A percentile compares a stretch with the other conserved stretches of the same genome.
Evolutionary conservation across 2,888 invertebrate genomes (phyloP).

Genomic region (Drosophila phalerata): DNA sequence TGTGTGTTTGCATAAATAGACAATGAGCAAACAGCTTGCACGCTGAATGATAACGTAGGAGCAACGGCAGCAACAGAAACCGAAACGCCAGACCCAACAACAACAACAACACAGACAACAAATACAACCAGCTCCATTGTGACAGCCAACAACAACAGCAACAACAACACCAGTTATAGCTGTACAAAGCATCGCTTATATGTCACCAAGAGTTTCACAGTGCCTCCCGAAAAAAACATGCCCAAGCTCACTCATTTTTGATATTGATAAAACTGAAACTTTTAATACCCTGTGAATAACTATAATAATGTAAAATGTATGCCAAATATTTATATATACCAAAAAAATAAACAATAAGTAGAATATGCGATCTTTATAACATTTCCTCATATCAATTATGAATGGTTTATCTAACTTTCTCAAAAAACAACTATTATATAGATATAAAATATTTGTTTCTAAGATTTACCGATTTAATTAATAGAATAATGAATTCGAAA

Average conservation of each 20-base stretch:
- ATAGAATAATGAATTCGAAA: no score
- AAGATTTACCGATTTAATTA: no score
- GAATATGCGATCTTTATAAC: no score
- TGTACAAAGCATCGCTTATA: conserved; percentile 43
- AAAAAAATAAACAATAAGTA: no score
- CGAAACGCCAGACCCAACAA: conserved; percentile 41
- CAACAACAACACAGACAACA: conserved; percentile 38
- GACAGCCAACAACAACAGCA: conserved; percentile 30
- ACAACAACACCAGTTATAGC: conserved; percentile 11
- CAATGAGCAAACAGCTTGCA: conserved; percentile 82
- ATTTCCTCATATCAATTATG: no score
- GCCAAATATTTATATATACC: no score
- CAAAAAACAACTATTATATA: no score
- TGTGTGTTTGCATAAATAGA: conserved; percentile 80
- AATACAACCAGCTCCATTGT: neutral
- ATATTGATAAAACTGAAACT: neutral
- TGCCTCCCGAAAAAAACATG: conserved; percentile 21
- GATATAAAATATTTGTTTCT: no score
- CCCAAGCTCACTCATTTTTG: conserved; percentile 20
- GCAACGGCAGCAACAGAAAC: conserved; percentile 40
- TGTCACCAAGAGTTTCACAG: conserved; percentile 66
- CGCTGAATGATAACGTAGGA: conserved; percentile 78
- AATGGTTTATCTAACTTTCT: no score
- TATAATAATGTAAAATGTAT: neutral
- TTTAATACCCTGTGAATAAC: conserved; percentile 29